Evolutionary conservation across 2,797 vertebrate genomes (phyloP).

Genomic region (Halcyon smyrnensis): DNA sequence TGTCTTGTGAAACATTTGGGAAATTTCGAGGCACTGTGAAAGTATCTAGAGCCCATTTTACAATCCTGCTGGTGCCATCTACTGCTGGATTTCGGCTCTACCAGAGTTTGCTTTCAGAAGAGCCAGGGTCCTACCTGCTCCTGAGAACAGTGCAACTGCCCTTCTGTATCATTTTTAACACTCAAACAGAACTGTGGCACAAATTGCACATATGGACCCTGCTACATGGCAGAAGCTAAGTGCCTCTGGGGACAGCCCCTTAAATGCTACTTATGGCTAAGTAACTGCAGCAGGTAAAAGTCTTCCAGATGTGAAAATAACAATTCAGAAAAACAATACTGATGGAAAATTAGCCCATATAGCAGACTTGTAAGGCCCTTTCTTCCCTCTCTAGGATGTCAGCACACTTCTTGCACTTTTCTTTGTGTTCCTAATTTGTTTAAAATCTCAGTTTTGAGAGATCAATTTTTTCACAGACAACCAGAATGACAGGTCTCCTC

Average conservation of each 20-base stretch:
- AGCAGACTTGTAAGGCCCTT: not conserved
- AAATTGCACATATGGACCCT: not conserved
- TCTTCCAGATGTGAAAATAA: not conserved
- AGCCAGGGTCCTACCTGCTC: not conserved
- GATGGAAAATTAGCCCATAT: not conserved
- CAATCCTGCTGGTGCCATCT: conserved; percentile 67
- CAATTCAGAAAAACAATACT: accelerated
- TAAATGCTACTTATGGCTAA: accelerated
- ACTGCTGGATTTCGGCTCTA: not conserved
- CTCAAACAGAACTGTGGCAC: not conserved
- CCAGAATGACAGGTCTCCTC: not conserved
- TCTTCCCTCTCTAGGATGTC: not conserved
- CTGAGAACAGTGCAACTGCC: not conserved
- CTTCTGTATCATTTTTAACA: not conserved
- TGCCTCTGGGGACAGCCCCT: not conserved
- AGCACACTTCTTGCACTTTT: not conserved
- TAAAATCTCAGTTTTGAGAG: not conserved
- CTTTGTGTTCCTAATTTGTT: not conserved
- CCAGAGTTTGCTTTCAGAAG: not conserved
- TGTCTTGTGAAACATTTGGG: not conserved
- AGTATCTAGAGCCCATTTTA: not conserved
- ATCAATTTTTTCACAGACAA: not conserved
- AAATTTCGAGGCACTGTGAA: not conserved
- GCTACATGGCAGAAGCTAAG: not conserved
- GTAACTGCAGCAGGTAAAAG: not conserved